Base-by-base conservation (phyloP, 2,797 vertebrate species). In the Valencia hispanica region DNA sequence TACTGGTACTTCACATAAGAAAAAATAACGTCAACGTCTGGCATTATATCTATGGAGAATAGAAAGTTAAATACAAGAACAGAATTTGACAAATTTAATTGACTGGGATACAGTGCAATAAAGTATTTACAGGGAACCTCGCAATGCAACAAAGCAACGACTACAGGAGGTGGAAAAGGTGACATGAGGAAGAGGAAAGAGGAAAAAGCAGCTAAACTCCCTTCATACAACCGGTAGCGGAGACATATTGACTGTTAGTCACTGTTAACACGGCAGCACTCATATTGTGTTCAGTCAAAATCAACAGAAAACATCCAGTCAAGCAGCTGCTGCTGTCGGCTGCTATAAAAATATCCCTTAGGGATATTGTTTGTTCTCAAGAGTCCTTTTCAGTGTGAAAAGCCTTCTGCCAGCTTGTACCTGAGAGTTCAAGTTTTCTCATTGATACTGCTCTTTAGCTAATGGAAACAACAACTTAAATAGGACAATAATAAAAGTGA, bases 321-420 rank as follows among this genome's bases (percentile, higher is more conserved):
- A 72, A 82, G 85, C 71, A 12, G 70, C 77, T 45, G 79, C 80
- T 53, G 61, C 79, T 75, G 86, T 80, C 68, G 34, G 32, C 73
- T 34, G 82, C 79, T 81, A 71, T 77, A 84, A 77, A 86, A 82
- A 79, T 11, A 71, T 75, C 85, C 80, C 87, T 6, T 45, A 18
- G 70, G 82, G 86, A n/a, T 74, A 66, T 70, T 77, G 75, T 89
- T 77, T 79, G 84, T 80, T 83, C 82, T 85, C 57, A 66, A 86
- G 73, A 87, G 80, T 89, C 81, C 43, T 45, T 85, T 79, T 77
- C 78, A 73, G 78, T 59, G 78, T 73, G 73, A 84, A 63, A 70
- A 51, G 66, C 50, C 25, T 18, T 57, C 74, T 77, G 61, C 48
- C 78, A 34, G 82, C 73, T 43, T 75, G 66, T 68, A 83, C 73